Evolutionary conservation across 2,797 vertebrate species (phyloP), one percentile per base, ranked within the genome.

Genomic region (Lindbergichthys nudifrons): DNA sequence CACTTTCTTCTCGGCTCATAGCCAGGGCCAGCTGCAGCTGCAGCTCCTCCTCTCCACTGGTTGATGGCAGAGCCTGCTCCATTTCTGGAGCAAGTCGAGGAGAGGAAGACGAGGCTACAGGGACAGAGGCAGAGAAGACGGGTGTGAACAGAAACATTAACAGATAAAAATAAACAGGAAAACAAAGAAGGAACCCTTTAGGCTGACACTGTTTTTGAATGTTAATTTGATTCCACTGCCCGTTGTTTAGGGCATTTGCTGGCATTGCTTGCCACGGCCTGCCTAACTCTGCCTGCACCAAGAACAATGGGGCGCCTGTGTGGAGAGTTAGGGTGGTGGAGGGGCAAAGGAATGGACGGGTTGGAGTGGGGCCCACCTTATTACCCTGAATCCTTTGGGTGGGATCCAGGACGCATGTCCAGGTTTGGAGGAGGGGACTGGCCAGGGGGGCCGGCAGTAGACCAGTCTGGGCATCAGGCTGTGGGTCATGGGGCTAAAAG

Each of bases 1-100:
- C 97, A 2, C 94, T 97, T 86, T 98, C 97, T 87, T 99, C 97
- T 10, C 96, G 96, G 92, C 97, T 99, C 97, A 99, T 98, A 73
- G 97, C 97, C 92, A 99, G 75, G 0, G 97, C 97, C 86, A 99
- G 95, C 94, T 97, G 96, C 87, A 99, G 93, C 94, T 99, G 98
- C 65, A 99, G 94, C 84, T 98, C 96, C 91, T 99, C 98, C 85
- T 99, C 98, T 18, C 97, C 98, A 0, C 94, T 97, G 0, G 97
- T 98, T 83, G 97, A 93, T 0, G 98, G 98, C 65, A 96, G 95
- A 0, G 97, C 97, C 85, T 97, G 96, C 91, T 99, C 97, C 89
- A 99, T 70, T 72, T 99, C 97, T 0, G 97, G 96, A 74, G 94
- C 89, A 0, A 96, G 92, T 45, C 79, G 95, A 45, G 96, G 95